Conservation (phyloP, 2,113 vertebrate species). For the Tragelaphus imberbis region DNA sequence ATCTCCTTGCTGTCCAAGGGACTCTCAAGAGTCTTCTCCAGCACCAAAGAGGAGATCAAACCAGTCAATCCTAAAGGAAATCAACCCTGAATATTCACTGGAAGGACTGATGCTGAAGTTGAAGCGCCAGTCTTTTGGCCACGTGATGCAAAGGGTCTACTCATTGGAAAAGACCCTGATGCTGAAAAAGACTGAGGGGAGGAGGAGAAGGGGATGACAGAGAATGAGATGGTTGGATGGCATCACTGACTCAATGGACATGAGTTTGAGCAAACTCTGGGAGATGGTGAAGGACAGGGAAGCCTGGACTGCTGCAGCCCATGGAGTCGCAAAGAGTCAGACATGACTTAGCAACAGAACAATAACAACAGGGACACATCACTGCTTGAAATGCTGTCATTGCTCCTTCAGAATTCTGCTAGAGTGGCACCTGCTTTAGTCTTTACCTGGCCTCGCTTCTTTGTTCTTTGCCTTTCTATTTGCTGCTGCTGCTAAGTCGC, state of each 20-base stretch:
- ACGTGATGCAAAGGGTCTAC: background rate
- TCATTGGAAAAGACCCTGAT: background rate
- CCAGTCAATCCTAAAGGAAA: background rate
- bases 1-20: background rate
- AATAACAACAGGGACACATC: background rate
- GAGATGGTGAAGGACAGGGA: background rate
- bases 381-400: accelerated
- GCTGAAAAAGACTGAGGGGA: background rate
- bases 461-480: accelerated
- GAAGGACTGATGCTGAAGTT: background rate
- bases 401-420: background rate
- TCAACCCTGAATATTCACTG: background rate
- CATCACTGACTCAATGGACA: background rate
- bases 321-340: background rate
- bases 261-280: background rate
- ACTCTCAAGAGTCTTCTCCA: background rate
- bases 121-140: background rate
- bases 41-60: background rate
- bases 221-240: background rate
- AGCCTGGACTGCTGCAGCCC: background rate
- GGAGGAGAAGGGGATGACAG: background rate
- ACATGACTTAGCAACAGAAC: background rate
- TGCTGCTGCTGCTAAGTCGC: background rate
- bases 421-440: accelerated
- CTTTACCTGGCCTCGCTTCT: background rate